Base-by-base conservation (phyloP, 2,113 vertebrate genomes). In the Hippopotamus amphibius region DNA sequence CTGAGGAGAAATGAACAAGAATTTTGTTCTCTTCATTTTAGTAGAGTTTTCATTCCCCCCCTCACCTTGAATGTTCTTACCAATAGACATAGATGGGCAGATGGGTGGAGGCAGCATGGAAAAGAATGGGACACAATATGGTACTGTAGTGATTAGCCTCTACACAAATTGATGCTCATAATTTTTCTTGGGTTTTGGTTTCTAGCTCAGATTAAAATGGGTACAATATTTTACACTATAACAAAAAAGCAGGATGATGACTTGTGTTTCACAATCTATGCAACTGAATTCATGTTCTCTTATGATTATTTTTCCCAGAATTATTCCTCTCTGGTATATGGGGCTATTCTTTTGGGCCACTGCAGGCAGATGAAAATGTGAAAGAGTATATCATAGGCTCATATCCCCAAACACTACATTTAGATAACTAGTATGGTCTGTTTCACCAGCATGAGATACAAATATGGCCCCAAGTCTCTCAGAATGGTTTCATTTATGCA, bases 281-380 rank as follows among this genome's bases (percentile, higher is more conserved):
- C 5, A 84, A 90, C 37, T 90, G 59, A 94, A 81, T 68, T 94
- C 17, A 88, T 82, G 12, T 61, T 87, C 17, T 72, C 81, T 71
- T 87, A 59, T 76, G 76, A 61, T 46, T 66, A 61, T 63, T 90
- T 82, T 81, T 87, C 14, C 57, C 30, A 74, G 6, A 66, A 74
- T 26, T 53, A 68, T 86, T 86, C 50, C 71, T 53, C 26, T 68
- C 59, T 82, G 16, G 33, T 86, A 88, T 55, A 65, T 80, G 24
- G 22, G 26, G 7, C 33, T 72, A 80, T 46, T 72, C 15, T 37
- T 90, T 61, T 93, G 63, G 43, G 30, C 13, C 30, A 93, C 41
- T 76, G 55, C 19, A 57, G 48, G 33, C 37, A 81, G 46, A 65
- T 37, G 43, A 68, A 91, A 50, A 94, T 55, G 16, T 82, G 41